A percentile compares a stretch with the other conserved stretches of the same genome.
Evolutionary conservation across 2,888 invertebrate species (phyloP).

Genomic region (Monopis laevigella): DNA sequence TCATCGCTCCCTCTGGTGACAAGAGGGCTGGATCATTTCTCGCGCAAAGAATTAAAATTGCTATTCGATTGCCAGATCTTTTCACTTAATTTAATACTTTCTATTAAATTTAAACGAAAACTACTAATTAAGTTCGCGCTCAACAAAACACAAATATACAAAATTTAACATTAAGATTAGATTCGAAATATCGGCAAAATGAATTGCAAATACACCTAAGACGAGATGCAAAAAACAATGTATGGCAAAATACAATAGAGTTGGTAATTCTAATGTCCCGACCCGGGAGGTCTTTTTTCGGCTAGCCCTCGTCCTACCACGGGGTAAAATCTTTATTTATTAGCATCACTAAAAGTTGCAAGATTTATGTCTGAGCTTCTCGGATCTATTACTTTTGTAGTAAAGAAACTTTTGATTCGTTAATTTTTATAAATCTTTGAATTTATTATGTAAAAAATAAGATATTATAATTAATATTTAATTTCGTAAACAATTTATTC

Average conservation of each 20-base stretch:
- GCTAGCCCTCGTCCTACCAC: slow-evolving; percentile 34
- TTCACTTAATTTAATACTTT: too few species aligned
- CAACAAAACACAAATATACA: too few species aligned
- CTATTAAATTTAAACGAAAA: too few species aligned
- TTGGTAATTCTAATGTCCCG: slow-evolving; percentile 50
- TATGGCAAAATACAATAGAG: slow-evolving; percentile 59
- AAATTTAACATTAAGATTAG: too few species aligned
- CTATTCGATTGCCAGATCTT: too few species aligned
- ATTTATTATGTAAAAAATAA: too few species aligned
- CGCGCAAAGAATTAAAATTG: too few species aligned
- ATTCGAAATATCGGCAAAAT: slow-evolving; percentile 2
- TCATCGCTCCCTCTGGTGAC: too few species aligned
- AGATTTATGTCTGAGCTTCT: slow-evolving; percentile 45
- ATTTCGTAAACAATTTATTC: too few species aligned
- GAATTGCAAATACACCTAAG: slow-evolving; percentile 47
- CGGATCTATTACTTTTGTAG: slow-evolving; percentile 28
- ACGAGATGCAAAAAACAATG: slow-evolving; percentile 61
- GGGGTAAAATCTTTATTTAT: slow-evolving; percentile 64
- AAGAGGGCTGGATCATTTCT: too few species aligned
- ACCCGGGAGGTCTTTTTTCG: slow-evolving; percentile 63
- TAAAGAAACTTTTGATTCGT: neutral
- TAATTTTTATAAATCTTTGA: neutral
- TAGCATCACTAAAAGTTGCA: slow-evolving; percentile 53
- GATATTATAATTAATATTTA: too few species aligned
- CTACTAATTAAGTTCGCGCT: too few species aligned